Evolutionary conservation across 2,113 vertebrate species (phyloP).

Genomic region (Ptilonorhynchus violaceus): DNA sequence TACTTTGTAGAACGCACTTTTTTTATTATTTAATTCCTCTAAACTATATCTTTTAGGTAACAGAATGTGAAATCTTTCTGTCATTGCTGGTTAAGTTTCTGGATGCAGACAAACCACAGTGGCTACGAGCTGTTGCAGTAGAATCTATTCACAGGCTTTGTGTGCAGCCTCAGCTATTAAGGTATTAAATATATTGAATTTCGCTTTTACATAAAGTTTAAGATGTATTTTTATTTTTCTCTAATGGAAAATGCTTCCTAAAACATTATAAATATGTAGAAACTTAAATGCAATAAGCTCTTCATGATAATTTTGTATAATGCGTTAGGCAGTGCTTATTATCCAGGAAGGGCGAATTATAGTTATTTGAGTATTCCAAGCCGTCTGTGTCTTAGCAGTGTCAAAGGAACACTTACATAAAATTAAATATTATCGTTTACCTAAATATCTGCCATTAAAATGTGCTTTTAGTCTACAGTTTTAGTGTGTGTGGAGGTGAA

Average conservation of each 20-base stretch:
- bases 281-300: background rate
- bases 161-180: slow-evolving; percentile 93
- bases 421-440: background rate
- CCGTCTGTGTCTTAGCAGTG: background rate
- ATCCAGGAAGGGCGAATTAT: background rate
- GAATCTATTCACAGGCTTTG: slow-evolving; percentile 97
- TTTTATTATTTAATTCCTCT: background rate
- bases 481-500: background rate
- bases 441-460: background rate
- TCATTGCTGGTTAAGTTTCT: slow-evolving; percentile 98
- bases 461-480: background rate
- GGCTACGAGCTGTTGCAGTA: slow-evolving; percentile 95
- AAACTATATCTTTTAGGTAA: slow-evolving; percentile 81
- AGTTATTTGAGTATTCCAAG: background rate
- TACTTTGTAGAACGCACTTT: background rate
- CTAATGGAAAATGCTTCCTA: background rate
- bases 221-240: background rate
- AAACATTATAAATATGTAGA: background rate
- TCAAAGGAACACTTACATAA: background rate
- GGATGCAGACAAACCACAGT: slow-evolving; percentile 98
- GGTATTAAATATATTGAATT: slow-evolving; percentile 71
- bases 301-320: background rate
- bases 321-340: background rate
- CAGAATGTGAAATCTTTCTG: slow-evolving; percentile 98
- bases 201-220: background rate